phyloP scores from a whole-genome alignment of 1,140 invertebrate genomes.

The Conopomorpha cramerella region DNA sequence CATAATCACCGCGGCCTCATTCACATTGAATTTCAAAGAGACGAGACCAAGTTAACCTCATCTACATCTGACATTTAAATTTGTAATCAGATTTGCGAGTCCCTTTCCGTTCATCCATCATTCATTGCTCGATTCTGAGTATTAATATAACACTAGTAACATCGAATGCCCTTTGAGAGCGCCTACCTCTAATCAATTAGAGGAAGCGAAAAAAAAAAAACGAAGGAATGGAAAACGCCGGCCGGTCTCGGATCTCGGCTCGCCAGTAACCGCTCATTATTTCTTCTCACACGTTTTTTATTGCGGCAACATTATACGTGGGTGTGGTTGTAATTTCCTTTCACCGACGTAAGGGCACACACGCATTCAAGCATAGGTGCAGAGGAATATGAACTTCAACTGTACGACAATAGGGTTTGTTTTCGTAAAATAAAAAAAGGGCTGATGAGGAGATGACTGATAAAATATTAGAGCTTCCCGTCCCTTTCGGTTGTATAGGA shows the following conservation, averaged over 20 bases:
- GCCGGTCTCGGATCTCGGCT: constrained; percentile 27
- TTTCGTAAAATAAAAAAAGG: constrained; percentile 7
- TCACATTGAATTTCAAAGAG: constrained; percentile 35
- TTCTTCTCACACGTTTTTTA: constrained; percentile 59
- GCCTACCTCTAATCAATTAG: constrained; percentile 46
- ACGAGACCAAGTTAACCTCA: constrained; percentile 19
- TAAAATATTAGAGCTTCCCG: constrained; percentile 51
- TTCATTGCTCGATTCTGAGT: constrained; percentile 15
- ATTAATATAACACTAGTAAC: constrained; percentile 11
- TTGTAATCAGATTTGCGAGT: constrained; percentile 37
- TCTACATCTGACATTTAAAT: constrained; percentile 45
- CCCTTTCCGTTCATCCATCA: constrained; percentile 34
- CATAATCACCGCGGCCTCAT: constrained; percentile 23
- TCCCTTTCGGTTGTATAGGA: constrained; percentile 33
- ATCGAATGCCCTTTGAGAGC: constrained; percentile 17
- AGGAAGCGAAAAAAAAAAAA: constrained; percentile 37
- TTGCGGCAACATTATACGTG: constrained; percentile 60
- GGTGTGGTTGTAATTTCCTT: constrained; percentile 61
- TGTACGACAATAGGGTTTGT: constrained; percentile 6
- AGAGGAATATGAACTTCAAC: constrained; percentile 17
- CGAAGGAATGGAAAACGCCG: too few relatives aligned
- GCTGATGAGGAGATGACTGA: constrained; percentile 46
- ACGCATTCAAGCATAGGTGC: constrained; percentile 27
- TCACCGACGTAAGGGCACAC: constrained; percentile 59
- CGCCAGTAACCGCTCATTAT: constrained; percentile 59